These are phyloP conservation scores for Oasisia sp. DNA, from an alignment of 2,888 invertebrate species.

Conservation along the genomic window DNA sequence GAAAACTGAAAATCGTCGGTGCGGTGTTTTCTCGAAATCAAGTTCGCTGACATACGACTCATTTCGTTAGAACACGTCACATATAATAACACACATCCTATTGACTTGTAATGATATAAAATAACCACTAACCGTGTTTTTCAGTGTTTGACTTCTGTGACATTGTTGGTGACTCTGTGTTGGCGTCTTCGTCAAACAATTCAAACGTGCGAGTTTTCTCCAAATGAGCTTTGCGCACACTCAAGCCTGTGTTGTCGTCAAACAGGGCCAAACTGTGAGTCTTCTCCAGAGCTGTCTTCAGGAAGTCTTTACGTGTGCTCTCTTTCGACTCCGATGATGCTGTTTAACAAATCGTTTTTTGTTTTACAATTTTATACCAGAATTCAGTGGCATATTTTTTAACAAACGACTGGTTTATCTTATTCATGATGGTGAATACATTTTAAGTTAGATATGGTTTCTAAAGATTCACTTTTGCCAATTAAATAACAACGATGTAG, in stretches of 20 bases:
- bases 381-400: background rate
- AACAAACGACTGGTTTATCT: no score
- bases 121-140: slow-evolving; percentile 24
- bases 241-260: background rate
- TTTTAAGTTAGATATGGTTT: background rate
- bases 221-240: slow-evolving; percentile 14
- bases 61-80: no score
- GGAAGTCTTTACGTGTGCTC: slow-evolving; percentile 22
- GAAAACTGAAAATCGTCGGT: no score
- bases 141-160: slow-evolving; percentile 35
- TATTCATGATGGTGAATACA: no score
- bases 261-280: background rate
- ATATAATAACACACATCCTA: background rate
- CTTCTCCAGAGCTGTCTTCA: slow-evolving; percentile 23
- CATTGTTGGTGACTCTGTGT: slow-evolving; percentile 37
- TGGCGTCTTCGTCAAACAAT: slow-evolving; percentile 42
- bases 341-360: background rate
- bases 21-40: no score
- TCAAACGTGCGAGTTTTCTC: slow-evolving; percentile 38
- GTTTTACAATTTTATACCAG: background rate
- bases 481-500: background rate
- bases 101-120: background rate
- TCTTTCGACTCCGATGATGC: background rate
- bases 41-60: no score
- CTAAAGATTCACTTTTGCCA: background rate